Conservation (phyloP, 2,888 invertebrate genomes). For the Linyphia triangularis region DNA sequence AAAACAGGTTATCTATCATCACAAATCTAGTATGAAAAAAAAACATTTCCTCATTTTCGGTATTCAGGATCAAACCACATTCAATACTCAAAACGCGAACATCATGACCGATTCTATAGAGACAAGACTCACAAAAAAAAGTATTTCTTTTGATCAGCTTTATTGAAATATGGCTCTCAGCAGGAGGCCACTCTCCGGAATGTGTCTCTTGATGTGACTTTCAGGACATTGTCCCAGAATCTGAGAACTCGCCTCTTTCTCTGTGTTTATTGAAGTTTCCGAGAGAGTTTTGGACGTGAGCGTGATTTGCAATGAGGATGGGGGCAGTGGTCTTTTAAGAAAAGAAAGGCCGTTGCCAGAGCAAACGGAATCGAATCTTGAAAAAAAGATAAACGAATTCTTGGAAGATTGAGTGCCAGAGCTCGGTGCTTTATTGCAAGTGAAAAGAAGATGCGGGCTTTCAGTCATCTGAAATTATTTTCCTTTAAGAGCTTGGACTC, state of each 20-base stretch:
- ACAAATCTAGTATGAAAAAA: too few relatives aligned
- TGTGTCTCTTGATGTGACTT: constrained; percentile 45
- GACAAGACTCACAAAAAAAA: background rate
- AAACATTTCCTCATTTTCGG: too few relatives aligned
- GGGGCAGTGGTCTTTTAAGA: background rate
- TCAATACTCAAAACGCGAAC: background rate
- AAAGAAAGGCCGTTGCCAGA: constrained; percentile 19
- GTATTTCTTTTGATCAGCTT: constrained; percentile 18
- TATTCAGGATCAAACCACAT: too few relatives aligned
- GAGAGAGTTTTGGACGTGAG: constrained; percentile 38
- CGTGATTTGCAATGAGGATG: background rate
- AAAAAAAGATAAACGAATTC: background rate
- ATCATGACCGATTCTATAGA: background rate
- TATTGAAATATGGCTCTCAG: constrained; percentile 39
- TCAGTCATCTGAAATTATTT: background rate
- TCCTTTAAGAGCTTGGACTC: background rate
- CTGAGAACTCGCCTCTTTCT: background rate
- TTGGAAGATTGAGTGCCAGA: background rate
- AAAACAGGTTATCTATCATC: too few relatives aligned
- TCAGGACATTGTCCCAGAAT: constrained; percentile 14
- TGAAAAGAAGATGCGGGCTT: background rate
- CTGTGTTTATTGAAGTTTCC: constrained; percentile 34
- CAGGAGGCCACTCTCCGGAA: constrained; percentile 29
- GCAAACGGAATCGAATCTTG: background rate
- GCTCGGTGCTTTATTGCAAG: background rate